These are phyloP conservation scores for Phylloscopus trochiloides DNA, from an alignment of 2,113 vertebrate genomes.

Conservation along the genomic window DNA sequence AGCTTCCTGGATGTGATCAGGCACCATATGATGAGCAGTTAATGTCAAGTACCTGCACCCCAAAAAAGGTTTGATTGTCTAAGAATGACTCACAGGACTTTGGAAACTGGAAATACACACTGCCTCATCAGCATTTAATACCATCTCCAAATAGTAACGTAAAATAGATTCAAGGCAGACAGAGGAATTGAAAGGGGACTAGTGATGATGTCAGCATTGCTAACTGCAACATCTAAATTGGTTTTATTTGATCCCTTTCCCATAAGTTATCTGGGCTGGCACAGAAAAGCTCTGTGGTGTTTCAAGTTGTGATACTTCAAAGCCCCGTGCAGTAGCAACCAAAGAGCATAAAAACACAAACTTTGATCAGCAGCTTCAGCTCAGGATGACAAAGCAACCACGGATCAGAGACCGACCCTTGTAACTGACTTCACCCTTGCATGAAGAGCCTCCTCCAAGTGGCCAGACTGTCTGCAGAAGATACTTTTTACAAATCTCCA, in stretches of 20 bases:
- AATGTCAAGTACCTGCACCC: not conserved
- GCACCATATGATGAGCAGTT: not conserved
- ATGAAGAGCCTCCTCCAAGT: not conserved
- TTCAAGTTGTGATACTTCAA: conserved; percentile 26
- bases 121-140: not conserved
- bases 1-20: not conserved
- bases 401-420: not conserved
- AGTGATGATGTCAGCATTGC: not conserved
- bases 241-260: conserved; percentile 37
- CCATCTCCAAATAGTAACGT: not conserved
- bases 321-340: not conserved
- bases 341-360: not conserved
- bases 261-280: not conserved
- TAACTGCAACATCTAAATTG: not conserved
- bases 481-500: not conserved
- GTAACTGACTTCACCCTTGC: not conserved
- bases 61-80: not conserved
- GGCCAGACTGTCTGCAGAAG: not conserved
- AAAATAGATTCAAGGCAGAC: not conserved
- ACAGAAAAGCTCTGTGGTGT: not conserved
- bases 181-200: not conserved
- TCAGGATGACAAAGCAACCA: not conserved
- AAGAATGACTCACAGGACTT: not conserved
- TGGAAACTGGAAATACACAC: not conserved
- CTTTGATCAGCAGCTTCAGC: not conserved